These are phyloP conservation scores for Whitmania pigra DNA, from an alignment of 1,140 invertebrate genomes.

Conservation along the genomic window DNA sequence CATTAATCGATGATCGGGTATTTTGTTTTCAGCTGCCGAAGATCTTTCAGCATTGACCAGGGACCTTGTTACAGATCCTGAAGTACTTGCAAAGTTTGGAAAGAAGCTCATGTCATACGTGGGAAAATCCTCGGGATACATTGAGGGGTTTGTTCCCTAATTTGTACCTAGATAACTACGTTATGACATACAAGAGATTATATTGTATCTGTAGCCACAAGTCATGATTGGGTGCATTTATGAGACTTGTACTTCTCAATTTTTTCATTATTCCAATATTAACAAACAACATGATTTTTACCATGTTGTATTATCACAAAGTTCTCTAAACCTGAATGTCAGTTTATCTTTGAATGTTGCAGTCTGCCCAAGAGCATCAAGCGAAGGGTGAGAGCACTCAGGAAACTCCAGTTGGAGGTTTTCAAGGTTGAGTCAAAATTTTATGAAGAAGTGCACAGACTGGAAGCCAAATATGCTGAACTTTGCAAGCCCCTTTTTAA, in stretches of 20 bases:
- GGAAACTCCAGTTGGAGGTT: conserved; percentile 75
- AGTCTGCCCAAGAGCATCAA: conserved; percentile 62
- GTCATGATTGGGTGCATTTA: no score
- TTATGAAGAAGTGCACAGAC: conserved; percentile 80
- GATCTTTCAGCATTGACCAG: no score
- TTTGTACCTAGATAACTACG: no score
- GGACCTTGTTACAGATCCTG: background rate
- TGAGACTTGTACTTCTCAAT: no score
- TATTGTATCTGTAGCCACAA: background rate
- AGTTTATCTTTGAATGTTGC: conserved; percentile 18
- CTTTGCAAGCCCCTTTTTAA: conserved; percentile 68
- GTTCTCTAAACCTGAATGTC: background rate
- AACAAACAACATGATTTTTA: no score
- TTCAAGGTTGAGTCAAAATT: conserved; percentile 84
- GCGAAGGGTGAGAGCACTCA: conserved; percentile 73
- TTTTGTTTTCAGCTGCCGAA: no score
- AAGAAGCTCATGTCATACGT: background rate
- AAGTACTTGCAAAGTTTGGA: background rate
- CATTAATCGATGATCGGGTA: no score
- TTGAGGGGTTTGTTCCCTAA: background rate
- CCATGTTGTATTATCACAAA: no score
- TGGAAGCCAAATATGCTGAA: conserved; percentile 80
- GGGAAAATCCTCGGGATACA: background rate
- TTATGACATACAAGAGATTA: no score
- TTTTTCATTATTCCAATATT: no score